These are phyloP conservation scores for Polymixis lichenea DNA, from an alignment of 2,888 invertebrate species.

Conservation along the genomic window DNA sequence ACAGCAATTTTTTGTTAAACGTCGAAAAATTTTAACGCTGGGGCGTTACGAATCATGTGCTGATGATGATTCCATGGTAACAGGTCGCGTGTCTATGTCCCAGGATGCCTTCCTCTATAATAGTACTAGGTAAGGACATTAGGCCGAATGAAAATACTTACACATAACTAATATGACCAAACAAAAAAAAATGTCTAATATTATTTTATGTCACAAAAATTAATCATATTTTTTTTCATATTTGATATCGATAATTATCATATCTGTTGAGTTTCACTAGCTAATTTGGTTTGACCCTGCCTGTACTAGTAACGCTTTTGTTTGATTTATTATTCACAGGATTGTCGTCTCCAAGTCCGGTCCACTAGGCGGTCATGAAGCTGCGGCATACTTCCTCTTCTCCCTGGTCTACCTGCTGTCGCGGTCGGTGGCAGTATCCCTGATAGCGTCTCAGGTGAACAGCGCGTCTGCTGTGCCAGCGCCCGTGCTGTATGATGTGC, in stretches of 20 bases:
- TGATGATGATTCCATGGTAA: too few species aligned
- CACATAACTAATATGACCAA: not conserved
- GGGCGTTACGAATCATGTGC: too few species aligned
- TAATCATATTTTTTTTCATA: too few species aligned
- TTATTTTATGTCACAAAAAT: too few species aligned
- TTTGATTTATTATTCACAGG: constrained; percentile 4
- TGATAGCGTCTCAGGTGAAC: constrained; percentile 91
- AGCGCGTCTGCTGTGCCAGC: constrained; percentile 90
- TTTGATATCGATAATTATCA: not conserved
- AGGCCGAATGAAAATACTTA: not conserved
- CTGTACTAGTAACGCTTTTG: not conserved
- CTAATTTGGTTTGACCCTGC: not conserved
- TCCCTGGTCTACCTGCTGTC: constrained; percentile 92
- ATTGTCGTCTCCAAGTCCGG: constrained; percentile 71
- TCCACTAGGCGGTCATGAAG: constrained; percentile 88
- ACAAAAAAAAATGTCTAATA: too few species aligned
- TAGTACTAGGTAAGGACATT: not conserved
- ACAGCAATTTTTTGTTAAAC: too few species aligned
- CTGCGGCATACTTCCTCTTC: constrained; percentile 91
- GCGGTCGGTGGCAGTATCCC: constrained; percentile 91
- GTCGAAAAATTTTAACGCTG: too few species aligned
- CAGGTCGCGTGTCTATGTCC: too few species aligned
- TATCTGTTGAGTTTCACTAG: too few species aligned
- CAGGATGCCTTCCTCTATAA: too few species aligned
- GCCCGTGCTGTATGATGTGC: constrained; percentile 91